Conservation (phyloP, 2,113 vertebrate species). For the Cyphomyrus discorhynchus region DNA sequence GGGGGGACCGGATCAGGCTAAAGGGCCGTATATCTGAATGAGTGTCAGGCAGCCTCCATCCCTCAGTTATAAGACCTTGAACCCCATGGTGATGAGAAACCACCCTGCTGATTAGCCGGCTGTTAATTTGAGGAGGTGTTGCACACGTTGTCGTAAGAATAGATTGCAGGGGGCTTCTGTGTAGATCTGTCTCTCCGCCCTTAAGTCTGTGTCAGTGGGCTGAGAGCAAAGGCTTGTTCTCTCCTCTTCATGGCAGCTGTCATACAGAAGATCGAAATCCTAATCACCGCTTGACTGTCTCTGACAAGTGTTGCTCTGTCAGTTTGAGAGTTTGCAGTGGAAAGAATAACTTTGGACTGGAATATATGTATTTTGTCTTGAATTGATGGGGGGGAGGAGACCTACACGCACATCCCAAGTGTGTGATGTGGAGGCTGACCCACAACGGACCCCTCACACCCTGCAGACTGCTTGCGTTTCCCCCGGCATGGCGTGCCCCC, state of each 20-base stretch:
- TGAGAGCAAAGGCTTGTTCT: not conserved
- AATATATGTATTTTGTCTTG: not conserved
- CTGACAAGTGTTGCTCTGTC: not conserved
- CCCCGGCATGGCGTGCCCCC: slow-evolving; percentile 68
- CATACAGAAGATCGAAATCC: not conserved
- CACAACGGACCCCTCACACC: slow-evolving; percentile 63
- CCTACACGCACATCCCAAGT: not conserved
- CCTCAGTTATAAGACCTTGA: not conserved
- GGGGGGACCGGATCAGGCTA: not conserved
- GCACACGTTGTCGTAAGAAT: not conserved
- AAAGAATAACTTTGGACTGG: not conserved
- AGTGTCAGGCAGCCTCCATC: not conserved
- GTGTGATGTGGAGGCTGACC: not conserved
- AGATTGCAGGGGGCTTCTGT: not conserved
- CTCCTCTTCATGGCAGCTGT: not conserved
- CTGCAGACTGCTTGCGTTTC: slow-evolving; percentile 71
- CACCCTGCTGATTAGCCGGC: not conserved
- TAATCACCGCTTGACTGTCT: not conserved
- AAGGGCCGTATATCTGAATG: not conserved
- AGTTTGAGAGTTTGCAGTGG: not conserved
- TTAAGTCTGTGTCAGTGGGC: not conserved
- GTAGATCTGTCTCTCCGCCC: not conserved
- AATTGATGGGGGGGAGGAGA: not conserved
- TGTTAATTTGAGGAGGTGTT: not conserved
- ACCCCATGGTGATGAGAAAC: not conserved